Evolutionary conservation across 2,797 vertebrate genomes (phyloP), one percentile per base, ranked within the genome.

Genomic region (Chaunax sp.): DNA sequence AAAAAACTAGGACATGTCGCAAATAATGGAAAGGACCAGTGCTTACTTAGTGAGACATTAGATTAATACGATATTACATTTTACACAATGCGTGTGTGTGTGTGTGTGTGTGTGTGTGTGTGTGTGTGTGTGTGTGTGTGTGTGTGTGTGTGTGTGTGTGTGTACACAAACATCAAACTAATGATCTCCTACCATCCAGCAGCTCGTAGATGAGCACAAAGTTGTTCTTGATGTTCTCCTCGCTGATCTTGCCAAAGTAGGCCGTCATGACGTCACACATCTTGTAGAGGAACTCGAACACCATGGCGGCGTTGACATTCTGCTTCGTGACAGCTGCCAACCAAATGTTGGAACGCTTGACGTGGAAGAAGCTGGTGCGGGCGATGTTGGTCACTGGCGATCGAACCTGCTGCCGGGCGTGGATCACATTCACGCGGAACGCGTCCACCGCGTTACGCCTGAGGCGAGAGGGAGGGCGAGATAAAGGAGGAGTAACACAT

Each of bases 141-240:
- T n/a, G n/a, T n/a, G n/a, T n/a, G n/a, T n/a, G n/a, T n/a, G n/a
- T n/a, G n/a, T n/a, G n/a, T n/a, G n/a, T n/a, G n/a, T n/a, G n/a
- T n/a, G n/a, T n/a, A n/a, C n/a, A n/a, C n/a, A n/a, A n/a, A n/a
- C 40, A 22, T 8, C 28, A 10, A 40, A 11, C 12, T 28, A 45
- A n/a, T 25, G 0, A 0, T 18, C 28, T 38, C 83, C 51, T 92
- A 99, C 98, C 98, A 28, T 99, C 98, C 89, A 99, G 93, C 55
- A 99, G 93, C 92, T 99, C 98, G 13, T 99, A 99, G 90, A 99
- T 99, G 69, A 99, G 95, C 85, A 99, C 98, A 15, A 99, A 99
- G 94, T 99, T 99, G 93, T 99, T 99, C 93, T 99, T 99, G 93
- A 99, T 99, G 93, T 99, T 99, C 90, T 99, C 98, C 84, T 99